Evolutionary conservation across 2,888 invertebrate genomes (phyloP).

Genomic region (Lycocerus yunnanus): DNA sequence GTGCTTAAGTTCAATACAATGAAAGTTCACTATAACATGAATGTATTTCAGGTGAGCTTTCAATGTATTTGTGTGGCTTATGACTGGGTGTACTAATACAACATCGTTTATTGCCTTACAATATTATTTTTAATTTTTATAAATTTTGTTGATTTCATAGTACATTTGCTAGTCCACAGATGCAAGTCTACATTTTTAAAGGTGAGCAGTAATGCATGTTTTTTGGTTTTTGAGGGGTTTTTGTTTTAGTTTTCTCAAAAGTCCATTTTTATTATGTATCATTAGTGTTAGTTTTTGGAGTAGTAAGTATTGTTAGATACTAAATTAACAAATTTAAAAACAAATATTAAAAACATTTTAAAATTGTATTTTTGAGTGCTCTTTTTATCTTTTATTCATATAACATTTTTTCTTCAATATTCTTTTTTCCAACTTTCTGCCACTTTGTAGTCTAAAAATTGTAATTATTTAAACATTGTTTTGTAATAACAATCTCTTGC

Average conservation of each 20-base stretch:
- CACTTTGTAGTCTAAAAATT: neutral
- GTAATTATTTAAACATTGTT: neutral
- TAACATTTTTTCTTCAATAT: neutral
- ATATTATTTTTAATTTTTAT: conserved; percentile 26
- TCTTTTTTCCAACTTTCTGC: neutral
- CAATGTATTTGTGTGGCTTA: neutral
- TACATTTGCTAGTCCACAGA: conserved; percentile 51
- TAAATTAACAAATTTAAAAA: neutral
- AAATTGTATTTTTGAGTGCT: neutral
- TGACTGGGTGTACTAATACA: neutral
- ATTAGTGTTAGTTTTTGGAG: neutral
- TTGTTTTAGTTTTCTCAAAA: conserved; percentile 11
- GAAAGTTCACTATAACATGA: neutral
- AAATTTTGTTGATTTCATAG: conserved; percentile 51
- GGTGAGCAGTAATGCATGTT: conserved; percentile 50
- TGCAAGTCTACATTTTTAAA: conserved; percentile 48
- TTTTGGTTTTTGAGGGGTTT: conserved; percentile 16
- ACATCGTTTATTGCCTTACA: neutral
- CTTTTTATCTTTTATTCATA: neutral
- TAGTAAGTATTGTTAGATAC: neutral
- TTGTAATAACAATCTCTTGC: neutral
- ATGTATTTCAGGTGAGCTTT: neutral
- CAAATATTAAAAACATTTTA: neutral
- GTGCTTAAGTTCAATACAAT: neutral
- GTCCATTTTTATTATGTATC: conserved; percentile 4